Percentiles rank a stretch among this genome's conserved stretches.
These are phyloP conservation scores for Spinus olivaceus DNA, from an alignment of 2,797 vertebrate genomes.

Conservation along the genomic window DNA sequence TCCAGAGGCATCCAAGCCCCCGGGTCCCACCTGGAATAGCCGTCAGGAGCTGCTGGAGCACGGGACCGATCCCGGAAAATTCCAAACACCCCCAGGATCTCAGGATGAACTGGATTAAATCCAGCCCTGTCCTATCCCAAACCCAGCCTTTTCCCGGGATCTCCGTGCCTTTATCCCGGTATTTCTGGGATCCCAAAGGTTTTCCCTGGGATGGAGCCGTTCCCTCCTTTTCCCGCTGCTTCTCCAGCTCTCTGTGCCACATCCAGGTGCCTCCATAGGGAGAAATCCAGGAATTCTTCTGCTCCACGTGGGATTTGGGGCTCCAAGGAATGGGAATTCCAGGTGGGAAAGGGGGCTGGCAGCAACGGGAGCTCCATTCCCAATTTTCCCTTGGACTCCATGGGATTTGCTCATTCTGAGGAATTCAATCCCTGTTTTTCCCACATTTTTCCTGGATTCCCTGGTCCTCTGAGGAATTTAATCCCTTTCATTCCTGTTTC, in stretches of 20 bases:
- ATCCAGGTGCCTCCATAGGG: background rate
- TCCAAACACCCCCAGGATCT: background rate
- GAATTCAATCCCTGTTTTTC: background rate
- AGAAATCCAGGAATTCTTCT: background rate
- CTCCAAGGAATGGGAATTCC: background rate
- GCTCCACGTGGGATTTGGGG: background rate
- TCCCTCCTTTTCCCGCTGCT: background rate
- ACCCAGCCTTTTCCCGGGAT: background rate
- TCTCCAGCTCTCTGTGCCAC: background rate
- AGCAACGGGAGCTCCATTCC: background rate
- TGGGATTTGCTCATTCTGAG: background rate
- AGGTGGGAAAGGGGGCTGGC: background rate
- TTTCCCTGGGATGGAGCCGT: background rate
- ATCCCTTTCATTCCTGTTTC: background rate
- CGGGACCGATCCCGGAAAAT: background rate
- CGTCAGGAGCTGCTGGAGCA: background rate
- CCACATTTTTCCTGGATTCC: background rate
- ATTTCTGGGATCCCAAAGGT: background rate
- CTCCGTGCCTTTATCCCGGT: fast-evolving
- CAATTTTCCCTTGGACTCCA: fast-evolving
- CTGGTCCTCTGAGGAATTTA: background rate
- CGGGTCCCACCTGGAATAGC: background rate
- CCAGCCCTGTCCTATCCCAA: background rate
- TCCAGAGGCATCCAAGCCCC: background rate
- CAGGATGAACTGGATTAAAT: fast-evolving